Evolutionary conservation across 2,797 vertebrate genomes (phyloP).

Genomic region (Falco naumanni): DNA sequence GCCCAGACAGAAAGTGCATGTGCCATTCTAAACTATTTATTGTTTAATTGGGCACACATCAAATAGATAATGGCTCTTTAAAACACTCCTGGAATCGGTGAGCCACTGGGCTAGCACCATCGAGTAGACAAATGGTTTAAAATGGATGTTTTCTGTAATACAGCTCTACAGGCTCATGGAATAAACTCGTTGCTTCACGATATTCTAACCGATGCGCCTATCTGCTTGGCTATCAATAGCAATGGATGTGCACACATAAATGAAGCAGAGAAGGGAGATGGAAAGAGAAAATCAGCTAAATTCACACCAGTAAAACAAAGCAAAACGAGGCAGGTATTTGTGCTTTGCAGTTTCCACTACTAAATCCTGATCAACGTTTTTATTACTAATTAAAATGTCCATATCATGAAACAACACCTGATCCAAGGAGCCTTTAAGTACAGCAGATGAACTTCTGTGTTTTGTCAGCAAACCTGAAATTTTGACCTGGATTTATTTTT

Average conservation of each 20-base stretch:
- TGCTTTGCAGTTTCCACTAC: neutral
- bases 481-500: neutral
- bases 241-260: neutral
- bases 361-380: conserved; percentile 18
- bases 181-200: neutral
- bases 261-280: accelerated
- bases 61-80: neutral
- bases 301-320: neutral
- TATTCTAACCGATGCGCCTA: accelerated
- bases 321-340: neutral
- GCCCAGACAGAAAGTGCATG: accelerated
- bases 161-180: accelerated
- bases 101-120: neutral
- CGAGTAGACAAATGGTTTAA: neutral
- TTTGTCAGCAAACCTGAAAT: conserved; percentile 13
- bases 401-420: conserved; percentile 51
- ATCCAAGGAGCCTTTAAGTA: conserved; percentile 49
- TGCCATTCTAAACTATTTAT: neutral
- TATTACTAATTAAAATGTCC: conserved; percentile 68
- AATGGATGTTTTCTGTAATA: accelerated
- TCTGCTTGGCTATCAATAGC: neutral
- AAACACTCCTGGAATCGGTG: neutral
- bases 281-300: neutral
- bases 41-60: neutral
- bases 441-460: neutral